Base-by-base conservation (phyloP, 2,797 vertebrate genomes). In the Tachyglossus aculeatus region DNA sequence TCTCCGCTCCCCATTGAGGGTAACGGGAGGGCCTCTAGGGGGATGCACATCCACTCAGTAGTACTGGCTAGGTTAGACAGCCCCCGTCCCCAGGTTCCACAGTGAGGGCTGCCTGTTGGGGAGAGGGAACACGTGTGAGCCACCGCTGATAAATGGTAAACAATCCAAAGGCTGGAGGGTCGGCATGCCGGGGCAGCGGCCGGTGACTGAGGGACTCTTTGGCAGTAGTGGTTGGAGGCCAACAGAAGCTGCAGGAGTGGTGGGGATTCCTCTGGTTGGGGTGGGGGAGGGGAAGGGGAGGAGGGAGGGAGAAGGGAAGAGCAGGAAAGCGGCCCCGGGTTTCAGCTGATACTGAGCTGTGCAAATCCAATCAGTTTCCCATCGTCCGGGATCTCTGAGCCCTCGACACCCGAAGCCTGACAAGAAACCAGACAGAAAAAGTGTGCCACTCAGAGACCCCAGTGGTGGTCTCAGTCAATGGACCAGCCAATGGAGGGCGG, bases 261-360 rank as follows among this genome's bases (percentile, higher is more conserved):
- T 60, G 77, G 83, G 88, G 86, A 87, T 47, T 88, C 88, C 73
- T 77, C 74, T 70, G n/a, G n/a, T n/a, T n/a, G n/a, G n/a, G n/a
- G n/a, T n/a, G n/a, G n/a, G n/a, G n/a, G n/a, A n/a, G n/a, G n/a
- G n/a, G n/a, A n/a, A n/a, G n/a, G n/a, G n/a, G n/a, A n/a, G n/a
- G n/a, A n/a, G n/a, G n/a, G n/a, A n/a, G n/a, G n/a, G n/a, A n/a
- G n/a, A n/a, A n/a, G n/a, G n/a, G n/a, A n/a, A n/a, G n/a, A n/a
- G n/a, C n/a, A n/a, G n/a, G n/a, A n/a, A n/a, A n/a, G n/a, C n/a
- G 84, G 68, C 61, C 74, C 69, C 60, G 82, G 86, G n/a, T n/a
- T 91, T 96, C 96, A 97, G 92, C 95, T 98, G 93, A 98, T 98
- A 93, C 96, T 98, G 91, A 98, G 96, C 91, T 98, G 97, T 63